These are phyloP conservation scores for Hyles vespertilio DNA, from an alignment of 1,140 invertebrate genomes.

Conservation along the genomic window DNA sequence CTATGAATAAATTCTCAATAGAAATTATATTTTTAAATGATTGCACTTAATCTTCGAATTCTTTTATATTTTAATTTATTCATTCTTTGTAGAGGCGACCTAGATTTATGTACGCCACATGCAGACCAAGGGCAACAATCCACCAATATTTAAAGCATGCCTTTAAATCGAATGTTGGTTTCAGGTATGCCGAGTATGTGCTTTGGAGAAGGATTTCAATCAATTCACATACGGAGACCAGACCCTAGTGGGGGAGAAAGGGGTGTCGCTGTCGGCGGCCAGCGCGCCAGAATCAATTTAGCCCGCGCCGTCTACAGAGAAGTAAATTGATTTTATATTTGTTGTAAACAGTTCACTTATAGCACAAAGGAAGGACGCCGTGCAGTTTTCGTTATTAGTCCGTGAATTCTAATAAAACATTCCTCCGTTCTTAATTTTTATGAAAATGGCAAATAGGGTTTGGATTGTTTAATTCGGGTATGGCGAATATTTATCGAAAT, in stretches of 20 bases:
- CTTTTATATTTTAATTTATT: not conserved
- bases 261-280: conserved; percentile 89
- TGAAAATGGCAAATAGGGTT: too few species aligned
- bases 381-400: conserved; percentile 4
- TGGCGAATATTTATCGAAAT: too few species aligned
- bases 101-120: not conserved
- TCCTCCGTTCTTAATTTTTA: too few species aligned
- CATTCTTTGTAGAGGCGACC: not conserved
- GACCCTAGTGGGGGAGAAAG: conserved; percentile 90
- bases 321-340: conserved; percentile 59
- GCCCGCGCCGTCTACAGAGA: conserved; percentile 85
- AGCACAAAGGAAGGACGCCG: conserved; percentile 4
- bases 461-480: too few species aligned
- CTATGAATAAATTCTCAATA: too few species aligned
- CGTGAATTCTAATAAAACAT: not conserved
- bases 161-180: conserved; percentile 26
- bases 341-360: conserved; percentile 28
- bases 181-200: conserved; percentile 81
- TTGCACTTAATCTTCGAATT: not conserved
- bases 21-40: not conserved
- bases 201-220: conserved; percentile 84
- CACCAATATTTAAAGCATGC: not conserved
- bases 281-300: conserved; percentile 90
- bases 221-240: conserved; percentile 88
- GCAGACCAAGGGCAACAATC: not conserved